Evolutionary conservation across 2,888 invertebrate genomes (phyloP).

Genomic region (Andrena hattorfiana): DNA sequence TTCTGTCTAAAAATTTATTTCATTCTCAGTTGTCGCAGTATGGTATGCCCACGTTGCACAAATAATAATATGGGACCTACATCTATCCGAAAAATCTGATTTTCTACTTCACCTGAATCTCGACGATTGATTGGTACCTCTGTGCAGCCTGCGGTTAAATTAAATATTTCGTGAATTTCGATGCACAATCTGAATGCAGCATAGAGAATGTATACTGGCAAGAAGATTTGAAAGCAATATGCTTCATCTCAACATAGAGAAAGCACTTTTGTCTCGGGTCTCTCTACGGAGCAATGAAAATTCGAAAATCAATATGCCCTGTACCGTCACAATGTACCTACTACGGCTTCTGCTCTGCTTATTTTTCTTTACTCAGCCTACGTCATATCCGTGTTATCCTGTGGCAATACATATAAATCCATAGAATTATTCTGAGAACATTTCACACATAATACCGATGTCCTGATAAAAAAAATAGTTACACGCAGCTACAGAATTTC

Average conservation of each 20-base stretch:
- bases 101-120: not conserved
- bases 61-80: not conserved
- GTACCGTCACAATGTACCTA: constrained; percentile 62
- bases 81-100: constrained; percentile 8
- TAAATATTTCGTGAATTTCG: constrained; percentile 51
- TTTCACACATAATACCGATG: not conserved
- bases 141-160: constrained; percentile 37
- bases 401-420: not conserved
- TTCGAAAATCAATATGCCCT: constrained; percentile 71
- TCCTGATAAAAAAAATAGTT: not conserved
- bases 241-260: constrained; percentile 44
- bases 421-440: not conserved
- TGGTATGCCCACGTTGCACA: too few species aligned
- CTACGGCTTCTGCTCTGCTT: constrained; percentile 51
- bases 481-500: not conserved
- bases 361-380: constrained; percentile 47
- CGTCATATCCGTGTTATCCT: not conserved
- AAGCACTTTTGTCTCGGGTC: constrained; percentile 64
- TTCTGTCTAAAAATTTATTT: too few species aligned
- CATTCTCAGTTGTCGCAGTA: not conserved
- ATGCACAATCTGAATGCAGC: constrained; percentile 21
- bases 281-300: constrained; percentile 66
- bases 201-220: constrained; percentile 16
- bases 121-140: constrained; percentile 1
- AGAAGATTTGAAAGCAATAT: constrained; percentile 57